phyloP scores from a whole-genome alignment of 1,140 invertebrate species.

The Heterodera schachtii region DNA sequence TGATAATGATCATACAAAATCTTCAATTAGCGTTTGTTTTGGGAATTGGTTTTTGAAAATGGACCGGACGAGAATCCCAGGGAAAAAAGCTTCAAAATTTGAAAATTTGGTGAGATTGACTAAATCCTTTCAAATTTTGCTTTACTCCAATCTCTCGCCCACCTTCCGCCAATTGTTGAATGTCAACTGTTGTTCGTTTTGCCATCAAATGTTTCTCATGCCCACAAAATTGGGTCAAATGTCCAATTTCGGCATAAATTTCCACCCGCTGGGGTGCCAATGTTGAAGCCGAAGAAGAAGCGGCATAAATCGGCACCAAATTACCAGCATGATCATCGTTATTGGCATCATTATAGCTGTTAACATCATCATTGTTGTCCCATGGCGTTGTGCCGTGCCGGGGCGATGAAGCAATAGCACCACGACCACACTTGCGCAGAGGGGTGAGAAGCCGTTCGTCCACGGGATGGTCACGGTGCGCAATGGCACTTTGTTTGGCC shows the following conservation, averaged over 20 bases:
- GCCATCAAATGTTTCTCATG: background rate
- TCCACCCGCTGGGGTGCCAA: background rate
- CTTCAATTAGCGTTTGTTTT: too few relatives aligned
- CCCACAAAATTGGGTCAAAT: conserved; percentile 4
- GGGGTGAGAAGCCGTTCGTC: background rate
- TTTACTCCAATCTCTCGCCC: too few relatives aligned
- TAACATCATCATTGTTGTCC: background rate
- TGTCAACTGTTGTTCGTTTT: background rate
- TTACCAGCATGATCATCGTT: too few relatives aligned
- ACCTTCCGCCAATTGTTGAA: too few relatives aligned
- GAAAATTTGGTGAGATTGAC: too few relatives aligned
- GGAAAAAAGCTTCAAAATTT: too few relatives aligned
- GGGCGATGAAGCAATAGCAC: background rate
- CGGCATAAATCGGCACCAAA: background rate
- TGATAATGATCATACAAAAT: too few relatives aligned
- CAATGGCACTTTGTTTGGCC: conserved; percentile 11
- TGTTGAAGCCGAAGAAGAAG: background rate
- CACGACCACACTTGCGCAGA: background rate
- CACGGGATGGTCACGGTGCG: background rate
- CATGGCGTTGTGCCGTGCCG: background rate
- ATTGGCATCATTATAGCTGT: background rate
- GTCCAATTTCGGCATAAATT: conserved; percentile 4
- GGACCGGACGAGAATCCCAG: too few relatives aligned
- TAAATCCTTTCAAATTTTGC: too few relatives aligned
- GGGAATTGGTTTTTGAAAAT: too few relatives aligned